Evolutionary conservation across 2,888 invertebrate genomes (phyloP), one percentile per base, ranked within the genome.

Genomic region (Cataglyphis altisquamis): DNA sequence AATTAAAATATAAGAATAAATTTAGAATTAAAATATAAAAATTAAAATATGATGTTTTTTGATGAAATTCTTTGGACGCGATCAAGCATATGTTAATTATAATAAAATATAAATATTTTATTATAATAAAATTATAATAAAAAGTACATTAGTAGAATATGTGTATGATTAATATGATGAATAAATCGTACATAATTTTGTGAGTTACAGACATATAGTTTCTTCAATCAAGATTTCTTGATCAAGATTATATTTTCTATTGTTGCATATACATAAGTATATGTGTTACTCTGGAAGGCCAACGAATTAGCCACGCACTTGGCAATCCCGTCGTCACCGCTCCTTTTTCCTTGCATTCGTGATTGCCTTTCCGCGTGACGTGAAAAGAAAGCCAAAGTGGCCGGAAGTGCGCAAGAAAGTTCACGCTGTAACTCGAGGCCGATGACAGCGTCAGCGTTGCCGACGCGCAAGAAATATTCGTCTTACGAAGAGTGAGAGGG

Each of bases 391-490:
- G 72, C 29, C 72, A 72, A 78, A 29, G 21, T 48, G 72, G 29
- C 45, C 78, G 78, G 78, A 80, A 72, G 72, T 80, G 45, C 60
- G 60, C 78, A 78, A 78, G 70, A 78, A 78, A 70, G 70, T 32
- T 57, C 78, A 12, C 78, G 78, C 72, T 70, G 78, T 72, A 62
- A 78, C 72, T 18, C 60, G 45, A 39, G 60, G 78, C 78, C 78
- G 78, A 80, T 80, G 78, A 80, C 78, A 80, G 72, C 78, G 72
- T 80, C 60, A 80, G 70, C 52, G 70, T 41, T 62, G 64, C 25
- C 15, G 57, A 18, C 36, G 55, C 52, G 60, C 60, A 57, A 68
- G 52, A 73, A 82, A 60, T 41, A 29, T 39, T 21, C 63, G 64
- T 52, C 52, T 41, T 25, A 25, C 63, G 18, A 48, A 18, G 48